A percentile compares a stretch with the other conserved stretches of the same genome.
Evolutionary conservation across 2,797 vertebrate species (phyloP).

Genomic region (Botia almorhae): DNA sequence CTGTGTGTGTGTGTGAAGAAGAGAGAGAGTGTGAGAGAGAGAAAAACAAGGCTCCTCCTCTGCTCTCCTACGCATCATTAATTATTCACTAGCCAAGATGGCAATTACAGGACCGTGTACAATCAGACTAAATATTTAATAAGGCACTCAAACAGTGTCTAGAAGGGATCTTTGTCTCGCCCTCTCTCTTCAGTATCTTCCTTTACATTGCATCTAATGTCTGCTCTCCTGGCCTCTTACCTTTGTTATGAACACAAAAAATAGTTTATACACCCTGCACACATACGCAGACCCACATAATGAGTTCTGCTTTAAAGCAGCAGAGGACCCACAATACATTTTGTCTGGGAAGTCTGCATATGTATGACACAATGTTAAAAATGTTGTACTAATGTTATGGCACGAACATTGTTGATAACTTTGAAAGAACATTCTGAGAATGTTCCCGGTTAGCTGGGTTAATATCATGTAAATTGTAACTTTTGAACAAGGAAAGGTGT

Average conservation of each 20-base stretch:
- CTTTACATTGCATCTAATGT: conserved; percentile 36
- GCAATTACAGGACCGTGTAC: conserved; percentile 85
- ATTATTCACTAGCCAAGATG: conserved; percentile 84
- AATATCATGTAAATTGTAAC: too few species aligned
- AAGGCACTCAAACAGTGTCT: conserved; percentile 83
- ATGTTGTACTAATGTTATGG: too few species aligned
- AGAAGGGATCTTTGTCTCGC: conserved; percentile 75
- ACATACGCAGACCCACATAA: background rate
- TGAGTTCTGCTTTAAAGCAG: background rate
- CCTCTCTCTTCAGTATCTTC: conserved; percentile 40
- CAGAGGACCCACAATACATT: background rate
- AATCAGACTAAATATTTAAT: conserved; percentile 88
- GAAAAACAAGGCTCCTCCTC: conserved; percentile 67
- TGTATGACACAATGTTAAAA: background rate
- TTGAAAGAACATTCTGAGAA: too few species aligned
- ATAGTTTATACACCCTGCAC: conserved; percentile 67
- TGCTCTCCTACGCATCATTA: conserved; percentile 78
- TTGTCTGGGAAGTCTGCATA: background rate
- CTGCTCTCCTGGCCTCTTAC: conserved; percentile 67
- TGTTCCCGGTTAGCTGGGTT: too few species aligned
- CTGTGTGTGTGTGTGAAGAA: too few species aligned
- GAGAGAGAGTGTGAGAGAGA: too few species aligned
- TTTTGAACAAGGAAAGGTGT: too few species aligned
- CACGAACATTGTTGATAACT: too few species aligned
- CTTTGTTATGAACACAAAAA: conserved; percentile 65